Evolutionary conservation across 2,113 vertebrate species (phyloP), one percentile per base, ranked within the genome.

Genomic region (Pungitius pungitius): DNA sequence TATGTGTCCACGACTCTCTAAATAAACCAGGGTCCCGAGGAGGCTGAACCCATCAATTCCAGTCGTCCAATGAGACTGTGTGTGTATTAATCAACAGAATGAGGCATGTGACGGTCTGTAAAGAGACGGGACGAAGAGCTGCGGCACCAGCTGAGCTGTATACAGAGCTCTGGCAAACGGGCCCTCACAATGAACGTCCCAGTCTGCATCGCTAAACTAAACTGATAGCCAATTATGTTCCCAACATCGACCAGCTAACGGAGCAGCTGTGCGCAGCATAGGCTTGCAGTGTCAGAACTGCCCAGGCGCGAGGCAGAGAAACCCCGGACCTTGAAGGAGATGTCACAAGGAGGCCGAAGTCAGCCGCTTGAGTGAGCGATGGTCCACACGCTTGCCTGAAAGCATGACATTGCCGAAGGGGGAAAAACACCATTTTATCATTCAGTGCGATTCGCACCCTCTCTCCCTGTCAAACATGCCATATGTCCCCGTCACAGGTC

Each of bases 341-440:
- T 88, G 89, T 89, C 87, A 89, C 78, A 74, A 86, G 84, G 82
- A 86, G 90, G 91, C 87, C 80, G 82, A 83, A 90, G 91, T 89
- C 89, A 89, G 87, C 64, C 82, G 82, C 88, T 79, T 89, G 92
- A 90, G 85, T 93, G 92, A 93, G 90, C 88, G 90, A 92, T 87
- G 92, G 92, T 92, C 92, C 87, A 76, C 91, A 81, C 75, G 80
- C 87, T 92, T 88, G 87, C 90, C 92, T 92, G 91, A 92, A 93
- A 93, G 89, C 91, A 89, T 92, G 92, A 93, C 91, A 93, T 93
- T 93, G 91, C 91, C 92, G 78, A 90, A 85, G 92, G 92, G 93
- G 90, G 91, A 89, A 90, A 92, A 92, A 91, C 90, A 93, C 84
- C 89, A 92, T 92, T 93, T 94, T 94, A 94, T 95, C 93, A 93